phyloP scores from a whole-genome alignment of 2,888 invertebrate genomes.

The Megalurothrips usitatus region DNA sequence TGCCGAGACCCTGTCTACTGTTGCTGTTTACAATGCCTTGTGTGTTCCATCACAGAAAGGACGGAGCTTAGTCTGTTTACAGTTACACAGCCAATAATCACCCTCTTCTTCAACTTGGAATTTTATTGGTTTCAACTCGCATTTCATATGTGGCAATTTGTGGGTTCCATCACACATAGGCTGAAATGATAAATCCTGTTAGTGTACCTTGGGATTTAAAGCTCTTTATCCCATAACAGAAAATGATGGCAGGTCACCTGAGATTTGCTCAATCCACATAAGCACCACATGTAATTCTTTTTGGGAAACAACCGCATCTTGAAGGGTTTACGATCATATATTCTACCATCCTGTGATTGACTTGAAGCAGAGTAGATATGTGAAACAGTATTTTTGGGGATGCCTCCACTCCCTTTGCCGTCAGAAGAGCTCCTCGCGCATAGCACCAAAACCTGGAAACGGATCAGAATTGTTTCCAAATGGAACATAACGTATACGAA shows the following conservation, averaged over 20 bases:
- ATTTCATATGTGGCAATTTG: slow-evolving; percentile 66
- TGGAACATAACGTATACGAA: background rate
- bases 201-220: too few relatives aligned
- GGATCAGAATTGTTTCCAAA: background rate
- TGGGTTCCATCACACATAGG: slow-evolving; percentile 95
- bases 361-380: slow-evolving; percentile 55
- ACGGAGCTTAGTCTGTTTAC: slow-evolving; percentile 87
- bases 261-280: slow-evolving; percentile 85
- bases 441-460: background rate
- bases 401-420: slow-evolving; percentile 37
- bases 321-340: slow-evolving; percentile 88
- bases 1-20: too few relatives aligned
- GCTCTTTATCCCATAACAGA: background rate
- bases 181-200: slow-evolving; percentile 47
- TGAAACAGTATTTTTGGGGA: slow-evolving; percentile 64
- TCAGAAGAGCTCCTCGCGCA: background rate
- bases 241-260: slow-evolving; percentile 51
- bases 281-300: slow-evolving; percentile 80
- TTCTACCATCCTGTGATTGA: slow-evolving; percentile 68
- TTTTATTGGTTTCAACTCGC: slow-evolving; percentile 69
- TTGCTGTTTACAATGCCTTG: slow-evolving; percentile 46
- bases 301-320: slow-evolving; percentile 66
- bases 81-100: slow-evolving; percentile 96
- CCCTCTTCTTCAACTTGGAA: slow-evolving; percentile 83
- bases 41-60: slow-evolving; percentile 98